These are phyloP conservation scores for Bombus sylvicola DNA, from an alignment of 1,140 invertebrate species.

Conservation along the genomic window DNA sequence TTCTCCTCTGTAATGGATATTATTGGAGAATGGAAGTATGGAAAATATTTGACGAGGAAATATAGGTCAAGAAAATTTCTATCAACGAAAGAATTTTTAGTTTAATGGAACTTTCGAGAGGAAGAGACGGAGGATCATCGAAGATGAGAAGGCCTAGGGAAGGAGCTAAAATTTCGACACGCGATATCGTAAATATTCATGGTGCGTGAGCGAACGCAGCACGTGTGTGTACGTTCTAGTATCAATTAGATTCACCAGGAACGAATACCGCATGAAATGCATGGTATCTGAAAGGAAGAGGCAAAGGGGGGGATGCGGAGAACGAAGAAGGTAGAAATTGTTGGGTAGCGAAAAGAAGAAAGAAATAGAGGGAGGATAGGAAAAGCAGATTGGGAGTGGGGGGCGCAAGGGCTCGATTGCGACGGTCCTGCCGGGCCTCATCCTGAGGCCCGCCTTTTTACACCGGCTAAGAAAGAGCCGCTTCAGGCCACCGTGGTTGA, in stretches of 20 bases:
- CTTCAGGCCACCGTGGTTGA: slow-evolving; percentile 56
- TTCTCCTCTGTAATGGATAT: not conserved
- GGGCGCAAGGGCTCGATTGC: slow-evolving; percentile 42
- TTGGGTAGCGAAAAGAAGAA: too few relatives aligned
- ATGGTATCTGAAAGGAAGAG: slow-evolving; percentile 21
- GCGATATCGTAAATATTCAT: slow-evolving; percentile 10
- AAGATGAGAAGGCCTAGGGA: not conserved
- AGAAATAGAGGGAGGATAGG: not conserved
- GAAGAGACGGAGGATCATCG: not conserved
- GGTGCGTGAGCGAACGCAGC: not conserved
- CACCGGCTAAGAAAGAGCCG: slow-evolving; percentile 66
- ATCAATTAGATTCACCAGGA: slow-evolving; percentile 25
- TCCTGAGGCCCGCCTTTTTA: slow-evolving; percentile 76
- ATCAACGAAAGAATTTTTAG: not conserved
- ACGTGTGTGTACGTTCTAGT: slow-evolving; percentile 15
- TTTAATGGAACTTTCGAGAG: not conserved
- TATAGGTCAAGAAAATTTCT: not conserved
- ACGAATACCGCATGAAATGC: not conserved
- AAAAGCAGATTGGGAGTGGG: not conserved
- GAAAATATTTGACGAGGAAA: not conserved
- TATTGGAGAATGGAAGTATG: too few relatives aligned
- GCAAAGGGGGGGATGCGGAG: not conserved
- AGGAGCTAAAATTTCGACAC: slow-evolving; percentile 10
- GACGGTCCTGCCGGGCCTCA: slow-evolving; percentile 60
- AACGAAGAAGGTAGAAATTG: too few relatives aligned